These are phyloP conservation scores for Xestia rhomboidea DNA, from an alignment of 2,888 invertebrate genomes.

Conservation along the genomic window DNA sequence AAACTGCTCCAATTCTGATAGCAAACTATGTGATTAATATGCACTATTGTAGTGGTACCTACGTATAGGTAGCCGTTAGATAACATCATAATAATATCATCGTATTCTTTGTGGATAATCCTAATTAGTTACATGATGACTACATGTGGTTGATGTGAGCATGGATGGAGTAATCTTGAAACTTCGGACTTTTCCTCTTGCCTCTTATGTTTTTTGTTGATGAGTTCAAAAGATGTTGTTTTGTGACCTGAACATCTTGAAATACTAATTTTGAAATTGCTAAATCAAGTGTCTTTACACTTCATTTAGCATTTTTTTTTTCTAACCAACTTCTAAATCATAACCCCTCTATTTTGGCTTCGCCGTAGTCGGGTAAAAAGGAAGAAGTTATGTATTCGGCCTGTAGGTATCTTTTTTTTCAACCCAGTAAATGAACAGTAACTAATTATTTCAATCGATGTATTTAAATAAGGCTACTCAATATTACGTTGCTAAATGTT, in stretches of 20 bases:
- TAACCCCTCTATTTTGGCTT: too few relatives aligned
- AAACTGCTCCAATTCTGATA: slow-evolving; percentile 36
- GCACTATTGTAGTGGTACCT: slow-evolving; percentile 43
- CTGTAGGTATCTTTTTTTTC: not conserved
- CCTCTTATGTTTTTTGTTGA: not conserved
- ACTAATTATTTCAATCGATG: not conserved
- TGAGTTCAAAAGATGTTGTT: not conserved
- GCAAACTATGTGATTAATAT: slow-evolving; percentile 52
- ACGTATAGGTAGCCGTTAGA: slow-evolving; percentile 32
- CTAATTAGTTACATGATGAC: slow-evolving; percentile 56
- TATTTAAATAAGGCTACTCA: not conserved
- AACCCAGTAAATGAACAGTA: not conserved
- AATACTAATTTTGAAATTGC: not conserved
- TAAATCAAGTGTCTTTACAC: not conserved
- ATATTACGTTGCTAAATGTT: not conserved
- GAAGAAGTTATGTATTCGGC: not conserved
- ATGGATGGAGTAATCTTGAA: slow-evolving; percentile 40
- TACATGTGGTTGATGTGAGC: not conserved
- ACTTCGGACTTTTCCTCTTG: not conserved
- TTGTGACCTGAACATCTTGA: not conserved
- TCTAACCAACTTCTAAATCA: not conserved
- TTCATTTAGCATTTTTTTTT: too few relatives aligned
- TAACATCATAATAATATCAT: slow-evolving; percentile 47
- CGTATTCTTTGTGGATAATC: slow-evolving; percentile 53
- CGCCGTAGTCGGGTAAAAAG: not conserved